A percentile compares a stretch with the other conserved stretches of the same genome.
These are phyloP conservation scores for Eonycteris spelaea DNA, from an alignment of 2,113 vertebrate genomes.

Conservation along the genomic window DNA sequence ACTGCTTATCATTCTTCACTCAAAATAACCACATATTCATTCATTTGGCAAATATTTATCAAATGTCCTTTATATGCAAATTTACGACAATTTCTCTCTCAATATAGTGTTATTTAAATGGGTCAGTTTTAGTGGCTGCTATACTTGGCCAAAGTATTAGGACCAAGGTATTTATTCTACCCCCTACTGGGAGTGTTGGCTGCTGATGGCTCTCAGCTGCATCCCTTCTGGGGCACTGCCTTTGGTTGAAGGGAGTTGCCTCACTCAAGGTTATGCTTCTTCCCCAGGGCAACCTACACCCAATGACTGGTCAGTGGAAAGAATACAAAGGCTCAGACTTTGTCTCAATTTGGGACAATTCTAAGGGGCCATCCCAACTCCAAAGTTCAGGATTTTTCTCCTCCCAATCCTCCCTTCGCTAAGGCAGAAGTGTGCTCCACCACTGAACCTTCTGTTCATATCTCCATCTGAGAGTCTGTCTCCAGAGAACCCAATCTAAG, in stretches of 20 bases:
- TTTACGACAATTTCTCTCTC: not conserved
- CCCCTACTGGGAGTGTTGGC: not conserved
- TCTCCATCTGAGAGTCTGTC: not conserved
- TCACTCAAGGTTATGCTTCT: not conserved
- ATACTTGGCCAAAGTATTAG: not conserved
- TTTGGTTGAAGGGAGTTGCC: not conserved
- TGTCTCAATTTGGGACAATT: not conserved
- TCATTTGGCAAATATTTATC: not conserved
- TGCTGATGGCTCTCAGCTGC: not conserved
- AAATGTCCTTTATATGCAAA: not conserved
- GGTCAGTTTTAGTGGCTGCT: not conserved
- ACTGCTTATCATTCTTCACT: not conserved
- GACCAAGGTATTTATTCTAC: not conserved
- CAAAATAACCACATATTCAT: not conserved
- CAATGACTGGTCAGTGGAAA: not conserved
- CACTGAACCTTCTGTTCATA: not conserved
- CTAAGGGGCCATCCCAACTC: not conserved
- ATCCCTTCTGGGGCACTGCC: not conserved
- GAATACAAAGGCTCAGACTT: not conserved
- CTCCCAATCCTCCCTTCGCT: not conserved
- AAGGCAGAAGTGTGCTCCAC: rapidly evolving
- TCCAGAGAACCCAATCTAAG: not conserved
- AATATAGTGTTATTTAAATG: not conserved
- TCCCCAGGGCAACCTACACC: not conserved
- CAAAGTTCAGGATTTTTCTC: not conserved